Base-by-base conservation (phyloP, 1,140 invertebrate genomes). In the Drosophila tristis region DNA sequence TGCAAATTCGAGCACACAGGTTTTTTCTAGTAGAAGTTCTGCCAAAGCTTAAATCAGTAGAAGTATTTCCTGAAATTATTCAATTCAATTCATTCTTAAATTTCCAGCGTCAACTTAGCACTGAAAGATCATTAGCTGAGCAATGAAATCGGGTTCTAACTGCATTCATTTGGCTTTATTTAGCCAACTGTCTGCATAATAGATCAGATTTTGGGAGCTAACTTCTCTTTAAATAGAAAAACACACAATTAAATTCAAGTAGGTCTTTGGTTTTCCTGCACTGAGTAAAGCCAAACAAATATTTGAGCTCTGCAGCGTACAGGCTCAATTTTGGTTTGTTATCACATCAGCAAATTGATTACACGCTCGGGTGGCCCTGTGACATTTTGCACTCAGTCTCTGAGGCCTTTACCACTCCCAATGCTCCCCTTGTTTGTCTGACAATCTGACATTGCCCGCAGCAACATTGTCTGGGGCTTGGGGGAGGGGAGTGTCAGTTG, bases 321-420 rank as follows among this genome's bases (percentile, higher is more conserved):
- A 43, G 65, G 16, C 44, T 70, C 25, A 49, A 35, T 44, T 60
- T 75, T 75, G 59, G 45, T 75, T 66, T 66, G 73, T 53, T 64
- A 54, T 75, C 43, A 49, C 61, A 67, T 75, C 62, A 75, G 62
- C 55, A 75, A 67, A 75, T 75, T 75, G 73, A 75, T 75, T 75
- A 75, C 56, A 56, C 73, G 73, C 73, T 45, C 72, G 15, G 73
- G 59, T 74, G 72, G 62, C 29, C 56, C 50, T 39, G 55, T 67
- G 43, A 49, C 64, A 53, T 42, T 70, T 56, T 67, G 44, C 44
- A 58, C 51, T 68, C 35, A 49, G 25, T 70, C 26, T 9, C 8
- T 16, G 13, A 13, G n/a, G 25, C 15, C 43, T 8, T 31, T 43
- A 9, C n/a, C 20, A 11, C 23, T 35, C 43, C 51, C 35, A 45